phyloP scores from a whole-genome alignment of 1,140 invertebrate species.

The Panonychus citri region DNA sequence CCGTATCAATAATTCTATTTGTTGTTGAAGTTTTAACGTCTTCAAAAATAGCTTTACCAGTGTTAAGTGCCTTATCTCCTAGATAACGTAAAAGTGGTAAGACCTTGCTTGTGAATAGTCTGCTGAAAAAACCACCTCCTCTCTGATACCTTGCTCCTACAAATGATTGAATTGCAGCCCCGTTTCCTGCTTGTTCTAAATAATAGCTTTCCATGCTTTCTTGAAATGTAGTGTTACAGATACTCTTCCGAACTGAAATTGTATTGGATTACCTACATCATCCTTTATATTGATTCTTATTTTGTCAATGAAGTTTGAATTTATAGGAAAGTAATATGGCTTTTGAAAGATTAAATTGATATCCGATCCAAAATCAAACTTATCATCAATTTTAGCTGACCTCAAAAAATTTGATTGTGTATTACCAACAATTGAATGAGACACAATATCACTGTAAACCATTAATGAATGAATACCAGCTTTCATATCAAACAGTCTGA shows the following conservation, averaged over 20 bases:
- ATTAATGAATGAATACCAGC: background rate
- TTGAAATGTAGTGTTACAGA: background rate
- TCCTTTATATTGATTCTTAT: background rate
- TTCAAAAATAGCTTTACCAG: background rate
- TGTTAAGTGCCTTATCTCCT: background rate
- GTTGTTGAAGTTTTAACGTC: background rate
- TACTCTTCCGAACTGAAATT: background rate
- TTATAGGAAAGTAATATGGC: background rate
- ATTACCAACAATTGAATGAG: background rate
- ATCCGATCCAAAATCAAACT: background rate
- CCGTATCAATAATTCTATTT: background rate
- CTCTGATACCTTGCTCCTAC: background rate
- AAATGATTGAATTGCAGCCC: background rate
- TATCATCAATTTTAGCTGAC: background rate
- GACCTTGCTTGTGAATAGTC: background rate
- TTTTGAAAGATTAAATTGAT: background rate
- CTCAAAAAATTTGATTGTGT: background rate
- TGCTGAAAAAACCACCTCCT: constrained; percentile 1
- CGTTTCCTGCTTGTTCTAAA: background rate
- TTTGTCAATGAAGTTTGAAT: background rate
- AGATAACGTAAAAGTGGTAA: background rate
- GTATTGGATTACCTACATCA: background rate
- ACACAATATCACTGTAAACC: background rate
- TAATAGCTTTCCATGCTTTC: background rate
- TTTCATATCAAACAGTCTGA: background rate